Evolutionary conservation across 1,140 invertebrate genomes (phyloP), one percentile per base, ranked within the genome.

Genomic region (Drosophila insularis): DNA sequence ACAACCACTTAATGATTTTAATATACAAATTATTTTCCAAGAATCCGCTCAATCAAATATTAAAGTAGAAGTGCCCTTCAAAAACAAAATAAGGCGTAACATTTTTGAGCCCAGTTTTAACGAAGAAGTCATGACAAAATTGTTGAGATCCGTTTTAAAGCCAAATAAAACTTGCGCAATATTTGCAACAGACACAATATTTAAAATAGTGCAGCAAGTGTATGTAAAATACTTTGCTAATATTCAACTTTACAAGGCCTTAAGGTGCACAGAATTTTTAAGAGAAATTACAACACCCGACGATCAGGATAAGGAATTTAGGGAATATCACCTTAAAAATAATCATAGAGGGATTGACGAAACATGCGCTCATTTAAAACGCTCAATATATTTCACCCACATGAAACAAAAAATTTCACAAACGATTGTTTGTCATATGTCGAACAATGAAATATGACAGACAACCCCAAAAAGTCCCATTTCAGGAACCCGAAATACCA

Each of bases 341-440:
- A n/a, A n/a, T n/a, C n/a, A n/a, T n/a, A n/a, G n/a, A n/a, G n/a
- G n/a, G n/a, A n/a, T n/a, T n/a, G n/a, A n/a, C n/a, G n/a, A n/a
- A n/a, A n/a, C n/a, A n/a, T n/a, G n/a, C n/a, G n/a, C n/a, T n/a
- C n/a, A n/a, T n/a, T n/a, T n/a, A n/a, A n/a, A n/a, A n/a, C n/a
- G n/a, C n/a, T n/a, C n/a, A n/a, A n/a, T n/a, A n/a, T n/a, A n/a
- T n/a, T n/a, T n/a, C n/a, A n/a, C n/a, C n/a, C n/a, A n/a, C 27
- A 66, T 66, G 27, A 59, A 66, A 14, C 37, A 27, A 59, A 66
- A 17, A 31, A 60, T 67, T 27, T 2, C 55, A 2, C 5, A 67
- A 39, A 60, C 32, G 27, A 60, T 67, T n/a, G n/a, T n/a, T n/a
- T n/a, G n/a, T n/a, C 2, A 67, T 31, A 31, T 67, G 64, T 46